Evolutionary conservation across 2,113 vertebrate species (phyloP), one percentile per base, ranked within the genome.

Genomic region (Chunga burmeisteri): DNA sequence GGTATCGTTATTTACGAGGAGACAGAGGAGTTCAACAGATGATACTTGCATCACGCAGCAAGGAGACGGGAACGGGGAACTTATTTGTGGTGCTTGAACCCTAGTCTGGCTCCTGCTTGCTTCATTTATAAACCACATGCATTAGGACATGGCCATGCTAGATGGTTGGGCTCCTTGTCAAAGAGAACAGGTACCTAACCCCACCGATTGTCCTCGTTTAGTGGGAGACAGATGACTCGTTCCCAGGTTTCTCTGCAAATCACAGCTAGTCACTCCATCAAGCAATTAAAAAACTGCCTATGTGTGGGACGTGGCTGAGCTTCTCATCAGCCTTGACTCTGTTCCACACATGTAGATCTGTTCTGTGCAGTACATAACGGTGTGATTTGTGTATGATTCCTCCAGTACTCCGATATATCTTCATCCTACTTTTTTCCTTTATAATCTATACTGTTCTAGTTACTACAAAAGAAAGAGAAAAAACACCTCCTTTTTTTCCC

Each of bases 221-320:
- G 55, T 67, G 70, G 72, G 42, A 94, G 77, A 81, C 89, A 89
- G 83, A 71, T 89, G 86, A 94, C 91, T 88, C 4, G 0, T 67
- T 95, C 80, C 81, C 73, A 86, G 89, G 83, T 88, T 92, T 81
- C 88, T 88, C 63, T 49, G 86, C 72, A 92, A 95, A 91, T 95
- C 68, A 78, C 83, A 91, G 83, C 13, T 78, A 91, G 46, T 86
- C 86, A 15, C 42, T 86, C 86, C 82, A 94, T 82, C 86, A 91
- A 92, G 77, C 88, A 94, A 96, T 86, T 93, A 90, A 92, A 94
- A 94, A 77, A 50, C 47, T 77, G 78, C 56, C 65, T 80, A 50
- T 50, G 44, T 88, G 86, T 88, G 90, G 94, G 88, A 73, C 27
- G 6, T 32, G 71, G 80, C 63, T 88, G 86, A 95, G 86, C 75